Evolutionary conservation across 2,113 vertebrate species (phyloP), one percentile per base, ranked within the genome.

Genomic region (Myrmophylax atrothorax): DNA sequence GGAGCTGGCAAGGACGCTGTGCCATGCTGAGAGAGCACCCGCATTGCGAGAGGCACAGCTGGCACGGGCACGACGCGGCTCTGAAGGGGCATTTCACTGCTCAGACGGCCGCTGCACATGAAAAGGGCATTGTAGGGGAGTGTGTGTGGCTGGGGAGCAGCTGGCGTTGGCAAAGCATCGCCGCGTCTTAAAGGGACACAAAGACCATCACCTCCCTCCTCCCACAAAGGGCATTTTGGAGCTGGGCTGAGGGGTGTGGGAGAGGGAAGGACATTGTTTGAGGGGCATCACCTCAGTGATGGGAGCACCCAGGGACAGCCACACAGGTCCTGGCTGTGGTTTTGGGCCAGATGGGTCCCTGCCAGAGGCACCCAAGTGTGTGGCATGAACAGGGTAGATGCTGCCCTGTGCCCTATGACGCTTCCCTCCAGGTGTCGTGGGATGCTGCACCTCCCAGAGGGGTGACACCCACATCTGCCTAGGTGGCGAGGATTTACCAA

Each of bases 1-100:
- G 0, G 84, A 80, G 94, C 94, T 97, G 96, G 93, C 96, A 87
- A 64, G 90, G 90, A 90, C 0, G 15, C 85, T 90, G 96, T 97
- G 96, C 96, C 96, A 97, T 88, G 94, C 96, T 77, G 96, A 92
- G 96, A 96, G 93, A 96, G 96, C 93, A 42, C 96, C 96, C 88
- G 69, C 76, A 37, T 64, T 78, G 96, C 37, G 68, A 94, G 94
- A 92, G 85, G 33, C 95, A 94, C 94, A 91, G 96, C 96, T 96
- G 94, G 94, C 93, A 96, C 37, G 38, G 94, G 96, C 92, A 70
- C 46, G 68, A 87, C 29, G 25, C 58, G 35, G 90, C 73, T 77
- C 90, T 87, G 90, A 96, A 92, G 92, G 96, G 94, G 90, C 92
- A 95, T 95, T 90, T 95, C 94, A 93, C 90, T 90, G 93, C 93